Conservation (phyloP, 2,797 vertebrate genomes). For the Danio jaintianensis region DNA sequence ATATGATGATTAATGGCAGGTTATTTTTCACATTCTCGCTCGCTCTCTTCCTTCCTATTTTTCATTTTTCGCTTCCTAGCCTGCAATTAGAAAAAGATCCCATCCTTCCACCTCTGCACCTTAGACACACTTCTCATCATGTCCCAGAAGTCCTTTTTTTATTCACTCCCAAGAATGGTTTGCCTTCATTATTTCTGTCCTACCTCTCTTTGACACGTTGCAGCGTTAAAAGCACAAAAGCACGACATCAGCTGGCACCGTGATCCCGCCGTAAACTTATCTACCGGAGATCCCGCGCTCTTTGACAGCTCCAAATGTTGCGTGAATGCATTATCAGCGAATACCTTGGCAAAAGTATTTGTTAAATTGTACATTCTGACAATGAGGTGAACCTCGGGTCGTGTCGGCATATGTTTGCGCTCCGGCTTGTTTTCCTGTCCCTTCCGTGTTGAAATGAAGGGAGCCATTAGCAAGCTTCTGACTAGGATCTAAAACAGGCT, state of each 20-base stretch:
- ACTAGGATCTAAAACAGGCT: constrained; percentile 52
- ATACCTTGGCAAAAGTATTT: constrained; percentile 28
- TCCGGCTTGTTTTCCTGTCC: constrained; percentile 21
- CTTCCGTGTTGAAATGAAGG: constrained; percentile 21
- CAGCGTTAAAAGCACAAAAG: constrained; percentile 7
- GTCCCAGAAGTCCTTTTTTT: constrained; percentile 31
- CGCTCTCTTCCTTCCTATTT: constrained; percentile 47
- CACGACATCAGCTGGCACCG: constrained; percentile 36
- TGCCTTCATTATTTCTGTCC: constrained; percentile 40
- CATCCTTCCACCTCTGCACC: constrained; percentile 30
- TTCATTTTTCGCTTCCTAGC: constrained; percentile 13
- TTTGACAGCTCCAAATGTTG: constrained; percentile 44
- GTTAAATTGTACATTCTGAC: constrained; percentile 31
- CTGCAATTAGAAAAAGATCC: constrained; percentile 69
- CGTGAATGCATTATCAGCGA: constrained; percentile 34
- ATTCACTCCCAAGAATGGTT: constrained; percentile 23
- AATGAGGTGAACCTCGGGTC: constrained; percentile 41
- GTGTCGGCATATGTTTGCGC: constrained; percentile 7
- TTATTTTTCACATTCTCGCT: constrained; percentile 49
- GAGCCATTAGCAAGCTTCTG: constrained; percentile 30
- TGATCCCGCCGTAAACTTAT: constrained; percentile 56
- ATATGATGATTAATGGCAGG: constrained; percentile 76
- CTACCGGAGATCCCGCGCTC: constrained; percentile 50
- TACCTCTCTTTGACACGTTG: constrained; percentile 8
- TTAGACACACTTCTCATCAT: constrained; percentile 34